Base-by-base conservation (phyloP, 2,113 vertebrate species). In the Odontesthes bonariensis region DNA sequence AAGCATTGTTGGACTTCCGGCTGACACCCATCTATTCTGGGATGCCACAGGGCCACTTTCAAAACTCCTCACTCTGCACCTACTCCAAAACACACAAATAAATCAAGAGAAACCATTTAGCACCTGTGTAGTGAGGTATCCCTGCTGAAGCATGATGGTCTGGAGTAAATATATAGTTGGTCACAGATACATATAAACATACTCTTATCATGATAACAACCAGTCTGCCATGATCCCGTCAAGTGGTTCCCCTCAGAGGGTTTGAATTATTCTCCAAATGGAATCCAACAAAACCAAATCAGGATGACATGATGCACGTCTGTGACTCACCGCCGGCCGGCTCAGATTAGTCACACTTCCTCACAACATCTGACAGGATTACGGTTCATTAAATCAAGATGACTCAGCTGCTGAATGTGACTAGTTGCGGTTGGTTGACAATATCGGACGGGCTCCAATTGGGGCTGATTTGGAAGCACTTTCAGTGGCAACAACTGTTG, bases 261-360 rank as follows among this genome's bases (percentile, higher is more conserved):
- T 54, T 70, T 3, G 32, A 71, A 69, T 70, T 75, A 77, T 79
- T 56, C 73, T 60, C 44, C 27, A 19, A n/a, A 35, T 13, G 6
- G 2, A 54, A 42, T 79, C 69, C 61, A 79, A 80, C 42, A 55
- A 56, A 72, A 44, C 38, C 23, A 46, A 73, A 73, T 51, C 35
- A 75, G 27, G 65, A 68, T 68, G 72, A 66, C 33, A 52, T n/a
- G 64, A 77, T 56, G 46, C 60, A 27, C 40, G 52, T 52, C 42
- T 7, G 63, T 82, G 87, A 90, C 75, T 88, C 88, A 82, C 23
- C 6, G 35, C 46, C 40, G 77, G 80, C 75, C 53, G 62, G 38
- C 20, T 20, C 42, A 19, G 65, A 89, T 93, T 89, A 85, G 86
- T 92, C 88, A 86, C 74, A 77, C 84, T 89, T 88, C 77, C 73